These are phyloP conservation scores for Papilio polyxenes DNA, from an alignment of 1,140 invertebrate genomes.

Conservation along the genomic window DNA sequence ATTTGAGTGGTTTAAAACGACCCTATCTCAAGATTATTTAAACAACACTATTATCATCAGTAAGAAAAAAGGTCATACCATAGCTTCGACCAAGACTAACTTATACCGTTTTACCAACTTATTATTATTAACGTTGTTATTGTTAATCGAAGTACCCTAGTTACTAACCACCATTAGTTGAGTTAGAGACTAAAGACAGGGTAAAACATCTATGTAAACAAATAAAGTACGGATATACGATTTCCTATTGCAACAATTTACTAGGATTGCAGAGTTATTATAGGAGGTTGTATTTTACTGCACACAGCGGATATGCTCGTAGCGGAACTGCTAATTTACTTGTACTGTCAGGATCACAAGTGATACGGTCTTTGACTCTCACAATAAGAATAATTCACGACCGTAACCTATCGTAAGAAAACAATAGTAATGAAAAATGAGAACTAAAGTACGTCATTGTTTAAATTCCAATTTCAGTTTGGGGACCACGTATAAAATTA, in stretches of 20 bases:
- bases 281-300: not conserved
- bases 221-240: constrained; percentile 9
- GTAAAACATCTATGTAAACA: not conserved
- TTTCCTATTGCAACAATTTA: constrained; percentile 31
- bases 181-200: not conserved
- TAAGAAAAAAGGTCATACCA: too few species aligned
- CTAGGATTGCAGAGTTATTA: not conserved
- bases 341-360: not conserved
- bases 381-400: not conserved
- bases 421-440: not conserved
- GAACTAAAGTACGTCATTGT: too few species aligned
- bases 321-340: constrained; percentile 11
- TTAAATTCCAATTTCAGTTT: too few species aligned
- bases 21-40: not conserved
- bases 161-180: not conserved
- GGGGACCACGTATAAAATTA: too few species aligned
- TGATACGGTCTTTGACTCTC: not conserved
- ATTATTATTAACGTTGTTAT: too few species aligned
- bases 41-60: too few species aligned
- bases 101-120: too few species aligned
- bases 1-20: not conserved
- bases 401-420: not conserved
- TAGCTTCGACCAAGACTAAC: too few species aligned
- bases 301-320: not conserved
- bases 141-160: too few species aligned